Conservation (phyloP, 2,797 vertebrate genomes). For the Eulemur mongoz region DNA sequence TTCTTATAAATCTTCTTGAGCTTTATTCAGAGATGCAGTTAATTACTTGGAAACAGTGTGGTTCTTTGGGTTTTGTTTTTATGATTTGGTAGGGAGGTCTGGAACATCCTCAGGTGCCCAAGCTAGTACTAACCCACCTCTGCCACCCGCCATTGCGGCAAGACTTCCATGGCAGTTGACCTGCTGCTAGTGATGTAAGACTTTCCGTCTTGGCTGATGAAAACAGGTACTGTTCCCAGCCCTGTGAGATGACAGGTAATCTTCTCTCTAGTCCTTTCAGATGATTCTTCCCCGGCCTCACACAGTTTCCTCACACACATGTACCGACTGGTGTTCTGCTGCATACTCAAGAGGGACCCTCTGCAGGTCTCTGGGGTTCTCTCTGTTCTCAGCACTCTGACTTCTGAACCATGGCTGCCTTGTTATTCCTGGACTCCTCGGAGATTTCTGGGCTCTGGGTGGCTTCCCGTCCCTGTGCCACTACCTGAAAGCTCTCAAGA, state of each 20-base stretch:
- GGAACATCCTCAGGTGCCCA: background rate
- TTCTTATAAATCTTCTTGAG: background rate
- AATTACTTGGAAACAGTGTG: background rate
- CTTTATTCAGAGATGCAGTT: background rate
- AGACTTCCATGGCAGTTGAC: background rate
- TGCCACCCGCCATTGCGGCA: background rate
- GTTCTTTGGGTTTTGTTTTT: background rate
- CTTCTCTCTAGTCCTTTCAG: background rate
- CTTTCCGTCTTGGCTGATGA: background rate
- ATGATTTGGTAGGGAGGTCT: background rate
- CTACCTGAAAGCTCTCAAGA: background rate
- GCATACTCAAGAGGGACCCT: background rate
- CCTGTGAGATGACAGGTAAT: background rate
- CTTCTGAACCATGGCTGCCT: background rate
- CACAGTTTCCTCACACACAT: background rate
- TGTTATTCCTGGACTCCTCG: fast-evolving
- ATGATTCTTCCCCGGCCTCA: background rate
- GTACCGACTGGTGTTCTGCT: background rate
- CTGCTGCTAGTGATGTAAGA: background rate
- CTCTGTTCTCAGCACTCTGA: background rate
- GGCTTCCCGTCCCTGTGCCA: fast-evolving
- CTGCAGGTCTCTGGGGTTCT: no score
- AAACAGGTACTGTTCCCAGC: no score
- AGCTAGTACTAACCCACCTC: no score
- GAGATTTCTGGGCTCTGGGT: background rate